phyloP scores from a whole-genome alignment of 2,888 invertebrate species.

The Carpatolechia fugitivella region DNA sequence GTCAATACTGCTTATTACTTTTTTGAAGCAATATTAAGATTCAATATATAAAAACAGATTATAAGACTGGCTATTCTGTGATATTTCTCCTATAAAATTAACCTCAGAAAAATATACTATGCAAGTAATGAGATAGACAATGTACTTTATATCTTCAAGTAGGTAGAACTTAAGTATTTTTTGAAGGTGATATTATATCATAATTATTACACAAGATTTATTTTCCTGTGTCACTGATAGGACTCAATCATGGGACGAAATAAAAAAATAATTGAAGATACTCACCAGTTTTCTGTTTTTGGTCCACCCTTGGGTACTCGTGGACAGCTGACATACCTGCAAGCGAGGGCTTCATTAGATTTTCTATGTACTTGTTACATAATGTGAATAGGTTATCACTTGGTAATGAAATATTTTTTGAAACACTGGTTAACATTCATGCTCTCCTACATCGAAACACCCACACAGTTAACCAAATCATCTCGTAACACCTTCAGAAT shows the following conservation, averaged over 20 bases:
- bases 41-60: too few species aligned
- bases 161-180: too few species aligned
- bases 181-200: not conserved
- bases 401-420: constrained; percentile 39
- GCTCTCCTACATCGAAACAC: constrained; percentile 25
- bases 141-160: too few species aligned
- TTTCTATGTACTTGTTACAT: constrained; percentile 72
- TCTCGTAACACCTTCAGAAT: constrained; percentile 29
- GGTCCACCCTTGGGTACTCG: constrained; percentile 86
- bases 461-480: constrained; percentile 34
- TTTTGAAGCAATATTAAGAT: too few species aligned
- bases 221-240: not conserved
- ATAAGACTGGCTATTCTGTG: too few species aligned
- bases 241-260: not conserved
- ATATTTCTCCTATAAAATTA: too few species aligned
- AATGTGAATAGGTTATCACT: constrained; percentile 74
- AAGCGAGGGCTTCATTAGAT: constrained; percentile 66
- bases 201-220: constrained; percentile 4
- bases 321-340: constrained; percentile 88
- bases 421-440: constrained; percentile 30
- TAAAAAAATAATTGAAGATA: constrained; percentile 29
- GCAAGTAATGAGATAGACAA: too few species aligned
- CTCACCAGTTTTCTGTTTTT: constrained; percentile 88
- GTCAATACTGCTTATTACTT: too few species aligned
- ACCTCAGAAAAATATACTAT: too few species aligned